A percentile compares a stretch with the other conserved stretches of the same genome.
These are phyloP conservation scores for Synodontis membranacea DNA, from an alignment of 2,113 vertebrate genomes.

Conservation along the genomic window DNA sequence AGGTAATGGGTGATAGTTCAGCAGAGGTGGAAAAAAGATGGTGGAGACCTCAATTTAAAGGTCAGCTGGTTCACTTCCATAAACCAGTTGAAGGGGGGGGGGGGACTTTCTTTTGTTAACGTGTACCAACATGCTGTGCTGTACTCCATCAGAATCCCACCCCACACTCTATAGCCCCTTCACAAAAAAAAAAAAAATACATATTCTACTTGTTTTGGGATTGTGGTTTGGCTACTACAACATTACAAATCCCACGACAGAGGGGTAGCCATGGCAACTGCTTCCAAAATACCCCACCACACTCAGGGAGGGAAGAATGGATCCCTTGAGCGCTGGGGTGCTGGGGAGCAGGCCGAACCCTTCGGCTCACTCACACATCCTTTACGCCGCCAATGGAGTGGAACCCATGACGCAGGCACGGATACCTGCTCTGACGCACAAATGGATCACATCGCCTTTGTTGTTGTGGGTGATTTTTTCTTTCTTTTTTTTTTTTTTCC, in stretches of 20 bases:
- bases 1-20: conserved; percentile 4
- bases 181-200: conserved; percentile 57
- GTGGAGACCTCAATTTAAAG: conserved; percentile 23
- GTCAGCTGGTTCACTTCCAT: conserved; percentile 28
- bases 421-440: conserved; percentile 74
- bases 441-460: conserved; percentile 44
- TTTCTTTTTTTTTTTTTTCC: conserved; percentile 41
- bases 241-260: conserved; percentile 74
- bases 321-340: conserved; percentile 60
- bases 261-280: conserved; percentile 74
- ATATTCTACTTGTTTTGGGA: conserved; percentile 69
- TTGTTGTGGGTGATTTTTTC: conserved; percentile 33
- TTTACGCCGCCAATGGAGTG: conserved; percentile 69
- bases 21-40: conserved; percentile 28
- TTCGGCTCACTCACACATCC: conserved; percentile 59
- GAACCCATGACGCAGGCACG: conserved; percentile 72
- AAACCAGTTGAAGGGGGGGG: conserved; percentile 40
- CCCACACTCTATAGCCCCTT: conserved; percentile 46
- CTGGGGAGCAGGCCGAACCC: conserved; percentile 36
- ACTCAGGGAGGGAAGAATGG: conserved; percentile 66
- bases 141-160: conserved; percentile 20
- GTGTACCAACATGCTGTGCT: conserved; percentile 17
- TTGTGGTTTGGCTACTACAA: conserved; percentile 72
- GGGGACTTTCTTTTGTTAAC: conserved; percentile 44
- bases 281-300: conserved; percentile 77